Conservation (phyloP, 2,113 vertebrate genomes). For the Ginglymostoma cirratum region DNA sequence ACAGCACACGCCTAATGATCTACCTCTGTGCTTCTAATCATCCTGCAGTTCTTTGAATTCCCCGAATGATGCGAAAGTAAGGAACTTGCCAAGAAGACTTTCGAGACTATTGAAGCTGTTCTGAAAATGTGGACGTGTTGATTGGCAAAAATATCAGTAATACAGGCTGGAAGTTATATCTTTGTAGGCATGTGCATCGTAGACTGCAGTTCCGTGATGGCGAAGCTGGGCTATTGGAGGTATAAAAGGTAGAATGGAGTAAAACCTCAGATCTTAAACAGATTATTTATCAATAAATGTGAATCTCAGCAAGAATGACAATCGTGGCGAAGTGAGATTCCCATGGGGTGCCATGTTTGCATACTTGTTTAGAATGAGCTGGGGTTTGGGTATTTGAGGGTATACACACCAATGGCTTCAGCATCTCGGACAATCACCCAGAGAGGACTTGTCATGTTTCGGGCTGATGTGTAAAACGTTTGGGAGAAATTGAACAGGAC, state of each 20-base stretch:
- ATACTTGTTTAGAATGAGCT: background rate
- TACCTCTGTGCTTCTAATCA: background rate
- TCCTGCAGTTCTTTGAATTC: background rate
- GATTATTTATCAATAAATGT: background rate
- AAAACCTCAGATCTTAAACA: background rate
- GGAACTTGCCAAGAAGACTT: background rate
- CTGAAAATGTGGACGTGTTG: background rate
- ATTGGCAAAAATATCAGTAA: background rate
- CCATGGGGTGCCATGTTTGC: background rate
- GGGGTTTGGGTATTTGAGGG: background rate
- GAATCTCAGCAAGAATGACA: background rate
- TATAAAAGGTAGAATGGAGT: background rate
- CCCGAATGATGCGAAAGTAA: background rate
- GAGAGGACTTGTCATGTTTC: background rate
- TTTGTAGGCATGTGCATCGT: background rate
- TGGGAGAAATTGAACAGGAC: background rate
- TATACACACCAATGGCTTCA: background rate
- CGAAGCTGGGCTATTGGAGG: background rate
- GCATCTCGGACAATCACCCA: background rate
- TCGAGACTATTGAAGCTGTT: background rate
- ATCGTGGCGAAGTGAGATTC: background rate
- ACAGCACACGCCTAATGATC: background rate
- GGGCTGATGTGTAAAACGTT: background rate
- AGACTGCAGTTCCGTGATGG: background rate
- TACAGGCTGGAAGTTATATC: background rate